Evolutionary conservation across 2,888 invertebrate species (phyloP), one percentile per base, ranked within the genome.

Genomic region (Dugesia japonica): DNA sequence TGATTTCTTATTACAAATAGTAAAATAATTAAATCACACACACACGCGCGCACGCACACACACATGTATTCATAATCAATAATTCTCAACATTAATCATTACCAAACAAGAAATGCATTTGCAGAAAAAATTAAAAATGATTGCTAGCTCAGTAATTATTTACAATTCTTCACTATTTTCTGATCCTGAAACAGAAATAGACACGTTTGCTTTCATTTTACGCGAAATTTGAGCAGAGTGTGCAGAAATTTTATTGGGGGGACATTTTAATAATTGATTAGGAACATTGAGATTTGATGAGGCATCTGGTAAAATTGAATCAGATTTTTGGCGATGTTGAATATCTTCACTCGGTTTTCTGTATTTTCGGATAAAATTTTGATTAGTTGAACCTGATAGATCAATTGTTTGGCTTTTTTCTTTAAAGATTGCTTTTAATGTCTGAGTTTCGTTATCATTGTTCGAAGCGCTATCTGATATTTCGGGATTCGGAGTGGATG

Each of bases 331-430:
- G 4, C 56, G 56, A 56, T 1, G 23, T 7, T n/a, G 56, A 20
- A 56, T 17, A 20, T 56, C 56, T n/a, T n/a, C 23, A 23, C 23
- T 56, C 7, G 56, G 56, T 56, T 56, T 56, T n/a, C 56, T n/a
- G 23, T 56, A 56, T 56, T 13, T 56, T 7, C 56, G 56, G 1
- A 56, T 23, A n/a, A 56, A 56, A 56, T 56, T 56, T n/a, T 56
- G 56, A 56, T 56, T 56, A 4, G n/a, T 56, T 56, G 56, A 56
- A 56, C n/a, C n/a, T 7, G 56, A 56, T 7, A 56, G 17, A 56
- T 56, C 56, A n/a, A 56, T 56, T 56, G 56, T 56, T 56, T 56
- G 56, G 17, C 56, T 56, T 56, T 56, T 56, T n/a, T 56, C 56
- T 23, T 56, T 56, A n/a, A 9, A n/a, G 1, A 23, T 20, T 23